Conservation (phyloP, 2,797 vertebrate genomes). For the Lithobates sylvaticus region DNA sequence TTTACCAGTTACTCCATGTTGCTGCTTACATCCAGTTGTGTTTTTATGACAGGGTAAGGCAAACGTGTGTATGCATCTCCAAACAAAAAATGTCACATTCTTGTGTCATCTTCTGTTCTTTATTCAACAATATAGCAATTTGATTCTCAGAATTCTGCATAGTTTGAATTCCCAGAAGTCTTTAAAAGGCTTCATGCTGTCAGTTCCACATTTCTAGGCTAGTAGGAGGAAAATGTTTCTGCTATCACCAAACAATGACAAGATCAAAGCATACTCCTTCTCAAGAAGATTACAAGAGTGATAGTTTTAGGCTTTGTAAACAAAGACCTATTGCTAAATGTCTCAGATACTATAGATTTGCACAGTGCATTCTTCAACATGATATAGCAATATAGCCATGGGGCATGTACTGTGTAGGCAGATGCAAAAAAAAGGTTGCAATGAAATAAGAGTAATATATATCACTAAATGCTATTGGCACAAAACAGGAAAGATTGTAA, state of each 20-base stretch:
- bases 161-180: constrained; percentile 35
- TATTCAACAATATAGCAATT: constrained; percentile 46
- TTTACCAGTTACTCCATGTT: not conserved
- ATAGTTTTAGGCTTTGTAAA: constrained; percentile 17
- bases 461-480: not conserved
- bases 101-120: not conserved
- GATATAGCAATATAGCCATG: not conserved
- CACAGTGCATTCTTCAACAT: not conserved
- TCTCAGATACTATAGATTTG: not conserved
- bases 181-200: constrained; percentile 38
- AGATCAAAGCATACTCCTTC: constrained; percentile 65
- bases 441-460: not conserved
- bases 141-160: constrained; percentile 31
- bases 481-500: not conserved
- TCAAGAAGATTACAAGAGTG: constrained; percentile 61
- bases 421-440: not conserved
- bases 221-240: constrained; percentile 39
- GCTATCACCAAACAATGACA: constrained; percentile 49
- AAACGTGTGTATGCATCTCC: not conserved
- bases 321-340: constrained; percentile 20
- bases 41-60: not conserved
- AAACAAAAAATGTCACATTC: constrained; percentile 18
- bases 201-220: constrained; percentile 36
- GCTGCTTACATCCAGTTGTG: not conserved
- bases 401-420: not conserved